Evolutionary conservation across 2,888 invertebrate species (phyloP), one percentile per base, ranked within the genome.

Genomic region (Eledone cirrhosa): DNA sequence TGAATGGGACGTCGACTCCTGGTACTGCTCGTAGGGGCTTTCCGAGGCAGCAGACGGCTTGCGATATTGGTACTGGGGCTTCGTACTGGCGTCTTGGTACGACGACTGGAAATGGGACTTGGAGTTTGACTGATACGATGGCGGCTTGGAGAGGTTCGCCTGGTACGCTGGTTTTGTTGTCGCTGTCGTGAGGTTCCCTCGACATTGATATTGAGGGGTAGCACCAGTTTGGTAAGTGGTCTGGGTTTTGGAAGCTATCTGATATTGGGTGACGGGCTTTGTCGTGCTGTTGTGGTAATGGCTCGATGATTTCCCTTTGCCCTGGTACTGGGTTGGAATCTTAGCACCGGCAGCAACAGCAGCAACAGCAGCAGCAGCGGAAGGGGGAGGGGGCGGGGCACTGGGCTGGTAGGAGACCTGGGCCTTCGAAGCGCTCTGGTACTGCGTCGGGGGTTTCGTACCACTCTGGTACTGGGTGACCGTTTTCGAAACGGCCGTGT

Each of bases 41-140:
- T 72, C 72, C 1, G 29, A 5, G n/a, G n/a, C 31, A n/a, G 69
- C 29, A n/a, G 72, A 41, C 11, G 41, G 41, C 14, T 72, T 72
- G 7, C 33, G 72, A 72, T 72, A 72, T 41, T 72, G 72, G 41
- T 72, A 72, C 8, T 72, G 72, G n/a, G 33, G 72, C 33, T 72
- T 72, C 8, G 72, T 72, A 31, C 22, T 41, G 31, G 72, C 41
- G 29, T 72, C 72, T 41, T 31, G 31, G 31, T n/a, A 33, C n/a
- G 31, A 31, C 1, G 72, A 72, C 41, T 72, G 72, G 72, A 41
- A 72, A 29, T 72, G 72, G 1, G 41, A 41, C 22, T 72, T 72
- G 5, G 72, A 41, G 14, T 33, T 72, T 7, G 72, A 33, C 22
- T 72, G 72, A 72, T 72, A 72, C 13, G 72, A 72, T 41, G 41